Base-by-base conservation (phyloP, 2,113 vertebrate species). In the Sander vitreus region DNA sequence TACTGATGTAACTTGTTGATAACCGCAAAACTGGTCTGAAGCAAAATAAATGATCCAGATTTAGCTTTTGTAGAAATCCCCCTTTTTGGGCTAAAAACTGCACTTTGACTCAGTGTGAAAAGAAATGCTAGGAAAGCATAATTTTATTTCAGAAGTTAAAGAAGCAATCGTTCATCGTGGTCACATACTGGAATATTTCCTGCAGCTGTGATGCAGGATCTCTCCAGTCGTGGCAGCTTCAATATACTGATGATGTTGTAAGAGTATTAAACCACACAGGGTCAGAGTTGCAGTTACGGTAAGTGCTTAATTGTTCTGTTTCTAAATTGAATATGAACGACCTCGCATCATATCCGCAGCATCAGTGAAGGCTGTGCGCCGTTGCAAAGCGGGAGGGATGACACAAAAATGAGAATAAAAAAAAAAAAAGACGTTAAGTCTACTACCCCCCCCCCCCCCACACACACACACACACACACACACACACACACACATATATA, bases 1-100 rank as follows among this genome's bases (percentile, higher is more conserved):
- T 47, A 16, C 76, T 77, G 89, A 89, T 90, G 84, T 7, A 21
- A 78, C 76, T 54, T 18, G 73, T 39, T 91, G 89, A 91, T 85
- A 85, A 73, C 23, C 8, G 19, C 5, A 39, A 78, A 43, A 70
- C 25, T 2, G 54, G 36, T 33, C 16, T 70, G 75, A 75, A 81
- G 63, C 1, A 66, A 70, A 36, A 73, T 30, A 60, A 70, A 30
- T 0, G 36, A n/a, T 71, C 77, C 75, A 75, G 45, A 84, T 15
- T 78, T 83, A 65, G 23, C 25, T 60, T n/a, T 15, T 30, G 43
- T n/a, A 10, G 47, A 79, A 73, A 73, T 33, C 60, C 57, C 47
- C 21, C 9, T 25, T 55, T 45, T 71, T 59, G 11, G 45, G 47
- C 27, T 75, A 36, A 72, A 72, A 62, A 43, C n/a, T 51, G 11